Percentiles rank a stretch among this genome's conserved stretches.
Conservation (phyloP, 92 coral and sea anemone genomes). For the Pocillopora meandrina region DNA sequence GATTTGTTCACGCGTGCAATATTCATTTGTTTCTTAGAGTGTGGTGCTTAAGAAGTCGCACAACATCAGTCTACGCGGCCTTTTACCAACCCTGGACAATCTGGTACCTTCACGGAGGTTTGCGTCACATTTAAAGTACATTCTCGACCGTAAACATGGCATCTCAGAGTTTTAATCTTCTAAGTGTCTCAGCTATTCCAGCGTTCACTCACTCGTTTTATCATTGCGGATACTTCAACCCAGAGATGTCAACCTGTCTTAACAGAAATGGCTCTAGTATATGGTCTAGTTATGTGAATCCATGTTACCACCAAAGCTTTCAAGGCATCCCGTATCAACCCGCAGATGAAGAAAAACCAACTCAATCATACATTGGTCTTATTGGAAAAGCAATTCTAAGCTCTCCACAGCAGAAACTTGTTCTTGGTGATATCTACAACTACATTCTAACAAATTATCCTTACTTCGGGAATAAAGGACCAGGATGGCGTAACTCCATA, state of each 20-base stretch:
- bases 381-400: constrained; percentile 84
- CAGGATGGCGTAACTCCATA: constrained; percentile 84
- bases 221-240: constrained; percentile 7
- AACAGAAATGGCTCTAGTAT: not conserved
- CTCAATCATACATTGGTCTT: constrained; percentile 82
- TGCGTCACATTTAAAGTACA: not conserved
- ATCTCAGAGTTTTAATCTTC: constrained; percentile 15
- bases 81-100: not conserved
- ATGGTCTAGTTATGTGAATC: constrained; percentile 5
- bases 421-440: constrained; percentile 77
- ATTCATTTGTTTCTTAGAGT: not conserved
- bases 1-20: not conserved
- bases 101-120: not conserved
- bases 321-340: not conserved
- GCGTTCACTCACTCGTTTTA: not conserved
- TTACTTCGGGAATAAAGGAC: constrained; percentile 75
- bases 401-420: constrained; percentile 75
- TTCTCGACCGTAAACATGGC: not conserved
- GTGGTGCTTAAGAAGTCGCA: not conserved
- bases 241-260: constrained; percentile 2
- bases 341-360: constrained; percentile 76
- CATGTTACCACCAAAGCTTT: constrained; percentile 9
- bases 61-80: not conserved
- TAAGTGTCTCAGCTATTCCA: not conserved
- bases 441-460: constrained; percentile 74